A percentile compares a stretch with the other conserved stretches of the same genome.
These are phyloP conservation scores for Cyclura pinguis DNA, from an alignment of 2,797 vertebrate species.

Conservation along the genomic window DNA sequence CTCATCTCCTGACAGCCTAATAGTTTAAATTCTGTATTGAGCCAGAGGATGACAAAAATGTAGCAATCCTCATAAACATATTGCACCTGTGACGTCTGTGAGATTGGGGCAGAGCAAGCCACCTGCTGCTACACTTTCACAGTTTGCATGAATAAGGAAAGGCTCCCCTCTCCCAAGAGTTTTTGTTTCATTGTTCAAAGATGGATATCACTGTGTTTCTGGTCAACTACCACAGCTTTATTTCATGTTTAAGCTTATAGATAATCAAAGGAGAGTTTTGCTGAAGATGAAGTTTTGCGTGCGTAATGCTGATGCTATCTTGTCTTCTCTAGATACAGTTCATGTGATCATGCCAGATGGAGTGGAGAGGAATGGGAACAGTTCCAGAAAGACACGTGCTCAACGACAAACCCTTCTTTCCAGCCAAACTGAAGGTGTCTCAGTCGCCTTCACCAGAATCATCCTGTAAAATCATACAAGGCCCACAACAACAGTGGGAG, in stretches of 20 bases:
- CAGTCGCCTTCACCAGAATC: constrained; percentile 80
- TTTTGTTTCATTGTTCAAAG: background rate
- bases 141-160: background rate
- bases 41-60: background rate
- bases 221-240: background rate
- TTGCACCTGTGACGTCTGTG: background rate
- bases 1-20: background rate
- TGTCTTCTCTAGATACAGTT: constrained; percentile 91
- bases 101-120: background rate
- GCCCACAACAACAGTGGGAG: constrained; percentile 76
- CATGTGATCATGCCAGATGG: constrained; percentile 89
- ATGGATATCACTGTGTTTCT: background rate
- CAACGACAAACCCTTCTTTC: constrained; percentile 86
- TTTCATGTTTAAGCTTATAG: background rate
- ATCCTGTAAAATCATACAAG: constrained; percentile 75
- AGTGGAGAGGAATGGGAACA: constrained; percentile 82
- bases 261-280: background rate
- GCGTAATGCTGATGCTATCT: constrained; percentile 55
- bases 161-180: too few species aligned
- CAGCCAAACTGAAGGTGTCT: constrained; percentile 85
- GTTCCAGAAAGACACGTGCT: constrained; percentile 86
- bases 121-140: background rate
- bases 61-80: background rate
- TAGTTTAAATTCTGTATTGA: background rate
- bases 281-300: background rate